Evolutionary conservation across 1,140 invertebrate genomes (phyloP).

Genomic region (Penaeus vannamei): DNA sequence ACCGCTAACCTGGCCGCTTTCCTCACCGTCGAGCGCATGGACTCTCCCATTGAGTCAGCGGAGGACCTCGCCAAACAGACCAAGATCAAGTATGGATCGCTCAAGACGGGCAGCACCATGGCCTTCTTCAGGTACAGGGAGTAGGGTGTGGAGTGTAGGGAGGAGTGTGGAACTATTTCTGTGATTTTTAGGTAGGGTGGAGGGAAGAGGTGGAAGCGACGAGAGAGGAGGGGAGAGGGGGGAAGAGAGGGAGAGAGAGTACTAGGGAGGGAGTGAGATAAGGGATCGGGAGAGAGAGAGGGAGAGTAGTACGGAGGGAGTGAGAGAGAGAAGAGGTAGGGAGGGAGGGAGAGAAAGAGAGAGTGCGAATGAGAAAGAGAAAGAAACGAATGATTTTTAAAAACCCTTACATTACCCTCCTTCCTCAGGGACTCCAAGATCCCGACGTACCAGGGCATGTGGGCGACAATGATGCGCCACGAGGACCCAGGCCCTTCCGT

Average conservation of each 20-base stretch:
- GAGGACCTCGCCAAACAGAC: conserved; percentile 78
- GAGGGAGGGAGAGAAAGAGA: background rate
- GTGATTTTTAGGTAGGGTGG: no score
- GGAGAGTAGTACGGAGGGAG: background rate
- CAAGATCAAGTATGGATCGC: conserved; percentile 77
- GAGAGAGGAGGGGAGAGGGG: background rate
- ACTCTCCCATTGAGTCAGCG: conserved; percentile 76
- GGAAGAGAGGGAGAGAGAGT: background rate
- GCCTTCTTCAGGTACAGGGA: conserved; percentile 73
- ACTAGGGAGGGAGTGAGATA: background rate
- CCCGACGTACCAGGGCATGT: conserved; percentile 92
- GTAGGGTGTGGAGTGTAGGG: background rate
- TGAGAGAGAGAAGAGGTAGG: no score
- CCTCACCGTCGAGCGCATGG: conserved; percentile 78
- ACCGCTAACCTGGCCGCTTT: conserved; percentile 80
- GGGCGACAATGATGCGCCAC: conserved; percentile 83
- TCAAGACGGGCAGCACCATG: conserved; percentile 75
- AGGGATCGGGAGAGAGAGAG: background rate
- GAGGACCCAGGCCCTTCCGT: conserved; percentile 88
- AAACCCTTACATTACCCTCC: background rate
- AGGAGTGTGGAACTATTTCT: background rate
- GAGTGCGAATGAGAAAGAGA: background rate
- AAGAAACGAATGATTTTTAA: background rate
- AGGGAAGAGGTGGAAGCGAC: no score
- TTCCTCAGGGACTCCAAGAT: conserved; percentile 86